Evolutionary conservation across 2,113 vertebrate genomes (phyloP).

Genomic region (Asarcornis scutulata): DNA sequence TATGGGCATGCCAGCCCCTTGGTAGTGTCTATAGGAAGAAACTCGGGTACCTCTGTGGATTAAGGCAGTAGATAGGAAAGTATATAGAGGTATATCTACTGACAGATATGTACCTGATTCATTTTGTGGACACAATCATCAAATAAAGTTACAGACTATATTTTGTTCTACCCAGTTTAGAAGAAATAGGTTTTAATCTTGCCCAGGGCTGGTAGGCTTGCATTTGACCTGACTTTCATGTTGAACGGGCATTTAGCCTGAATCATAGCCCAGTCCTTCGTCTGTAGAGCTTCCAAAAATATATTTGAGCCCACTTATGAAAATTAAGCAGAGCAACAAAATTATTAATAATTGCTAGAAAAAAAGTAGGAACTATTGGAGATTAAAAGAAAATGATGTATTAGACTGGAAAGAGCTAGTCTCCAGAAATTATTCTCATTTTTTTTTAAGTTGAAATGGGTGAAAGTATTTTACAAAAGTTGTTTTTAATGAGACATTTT

Average conservation of each 20-base stretch:
- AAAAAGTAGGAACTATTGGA: conserved; percentile 30
- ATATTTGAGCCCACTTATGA: conserved; percentile 40
- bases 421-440: conserved; percentile 70
- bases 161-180: not conserved
- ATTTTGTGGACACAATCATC: not conserved
- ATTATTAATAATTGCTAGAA: conserved; percentile 63
- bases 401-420: conserved; percentile 62
- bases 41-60: fast-evolving
- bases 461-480: conserved; percentile 72
- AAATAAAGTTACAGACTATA: not conserved
- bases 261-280: not conserved
- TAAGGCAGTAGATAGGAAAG: too few relatives aligned
- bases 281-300: conserved; percentile 39
- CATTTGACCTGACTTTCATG: not conserved
- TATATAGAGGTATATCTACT: not conserved
- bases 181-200: not conserved
- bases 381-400: conserved; percentile 70
- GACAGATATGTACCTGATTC: fast-evolving
- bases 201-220: not conserved
- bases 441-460: conserved; percentile 63
- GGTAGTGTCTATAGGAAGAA: not conserved
- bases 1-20: fast-evolving
- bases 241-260: conserved; percentile 1
- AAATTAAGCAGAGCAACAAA: conserved; percentile 57
- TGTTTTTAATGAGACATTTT: conserved; percentile 73